Evolutionary conservation across 2,797 vertebrate species (phyloP), one percentile per base, ranked within the genome.

Genomic region (Gobio occitaniae): DNA sequence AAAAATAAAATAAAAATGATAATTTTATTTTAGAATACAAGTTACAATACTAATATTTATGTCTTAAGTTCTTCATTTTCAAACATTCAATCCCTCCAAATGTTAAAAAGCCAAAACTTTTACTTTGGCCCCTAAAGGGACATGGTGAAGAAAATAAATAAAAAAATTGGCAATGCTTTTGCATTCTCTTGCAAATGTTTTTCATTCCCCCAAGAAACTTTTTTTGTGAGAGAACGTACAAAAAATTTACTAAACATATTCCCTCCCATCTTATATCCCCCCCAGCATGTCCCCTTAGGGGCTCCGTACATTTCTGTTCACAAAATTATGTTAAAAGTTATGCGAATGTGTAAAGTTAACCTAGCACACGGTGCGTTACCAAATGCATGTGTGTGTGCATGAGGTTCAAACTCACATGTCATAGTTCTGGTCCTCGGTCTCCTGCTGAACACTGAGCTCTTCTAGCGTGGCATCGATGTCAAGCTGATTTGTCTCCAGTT

Each of bases 371-470:
- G 56, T 11, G 21, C 21, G 3, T 59, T 59, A 59, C 54, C 54
- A 56, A 56, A n/a, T 59, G 21, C 21, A n/a, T n/a, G 8, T 59
- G 21, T 59, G 61, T 61, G 77, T 78, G 48, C 48, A 38, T 59
- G 69, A 75, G 44, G 54, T 47, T 52, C 36, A 54, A 68, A 94
- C 95, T 3, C 91, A 97, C 96, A 97, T 94, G 91, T 96, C 91
- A 52, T 97, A 97, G 92, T 97, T 90, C 86, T 90, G 88, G 77
- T 91, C 90, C 77, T 91, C 89, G 0, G 90, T 91, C 85, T 91
- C 89, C 56, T 91, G 89, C 90, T 97, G 96, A 85, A 97, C 95
- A 0, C 93, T 96, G 17, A 97, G 93, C 88, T 97, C 96, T 71
- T 91, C 90, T 76, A 91, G 72, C 0, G 76, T 89, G 41, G 90